A percentile compares a stretch with the other conserved stretches of the same genome.
These are phyloP conservation scores for Plutomurus gul DNA, from an alignment of 1,140 invertebrate genomes.

Conservation along the genomic window DNA sequence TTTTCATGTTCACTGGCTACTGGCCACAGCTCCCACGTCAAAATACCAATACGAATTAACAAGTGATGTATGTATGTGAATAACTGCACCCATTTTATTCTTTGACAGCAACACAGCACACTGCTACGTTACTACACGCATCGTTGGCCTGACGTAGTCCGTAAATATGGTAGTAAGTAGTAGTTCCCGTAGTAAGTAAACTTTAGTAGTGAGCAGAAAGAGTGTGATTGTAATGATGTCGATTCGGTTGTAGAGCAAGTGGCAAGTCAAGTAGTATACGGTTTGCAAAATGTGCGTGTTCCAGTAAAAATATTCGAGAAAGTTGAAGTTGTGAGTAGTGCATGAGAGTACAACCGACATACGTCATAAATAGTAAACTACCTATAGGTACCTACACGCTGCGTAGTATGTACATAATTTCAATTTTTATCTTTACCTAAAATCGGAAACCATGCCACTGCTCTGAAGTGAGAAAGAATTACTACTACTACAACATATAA, in stretches of 20 bases:
- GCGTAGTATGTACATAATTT: background rate
- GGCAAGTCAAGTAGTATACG: background rate
- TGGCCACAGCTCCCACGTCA: background rate
- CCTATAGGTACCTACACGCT: too few species aligned
- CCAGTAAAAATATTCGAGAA: conserved; percentile 10
- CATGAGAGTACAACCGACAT: background rate
- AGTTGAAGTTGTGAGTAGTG: background rate
- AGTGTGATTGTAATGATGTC: too few species aligned
- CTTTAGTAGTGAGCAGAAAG: too few species aligned
- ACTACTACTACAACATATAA: too few species aligned
- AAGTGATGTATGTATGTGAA: background rate
- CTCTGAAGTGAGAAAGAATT: background rate
- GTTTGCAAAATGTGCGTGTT: conserved; percentile 10
- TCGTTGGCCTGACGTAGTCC: background rate
- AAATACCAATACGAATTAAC: conserved; percentile 23
- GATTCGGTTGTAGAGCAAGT: too few species aligned
- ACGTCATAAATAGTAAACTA: too few species aligned
- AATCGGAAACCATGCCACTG: background rate
- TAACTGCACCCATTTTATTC: background rate
- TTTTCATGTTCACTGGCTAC: background rate
- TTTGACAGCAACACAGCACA: conserved; percentile 10
- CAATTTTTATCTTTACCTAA: background rate
- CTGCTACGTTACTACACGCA: background rate
- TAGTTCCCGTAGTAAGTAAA: too few species aligned
- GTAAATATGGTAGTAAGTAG: background rate